A percentile compares a stretch with the other conserved stretches of the same genome.
phyloP scores from a whole-genome alignment of 2,113 vertebrate species.

The Seriola dumerili region DNA sequence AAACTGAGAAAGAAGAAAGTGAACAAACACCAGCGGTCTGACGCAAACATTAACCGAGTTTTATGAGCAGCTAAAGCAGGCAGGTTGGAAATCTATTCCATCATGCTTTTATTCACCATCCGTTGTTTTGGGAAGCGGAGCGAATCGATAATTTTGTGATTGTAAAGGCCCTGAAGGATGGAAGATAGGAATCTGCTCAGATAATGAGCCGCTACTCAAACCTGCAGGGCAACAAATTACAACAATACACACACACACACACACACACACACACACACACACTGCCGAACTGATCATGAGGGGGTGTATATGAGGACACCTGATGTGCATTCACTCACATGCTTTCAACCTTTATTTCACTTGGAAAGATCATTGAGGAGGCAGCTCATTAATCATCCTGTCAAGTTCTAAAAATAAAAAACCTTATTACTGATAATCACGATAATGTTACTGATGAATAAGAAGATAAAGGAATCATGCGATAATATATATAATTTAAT shows the following conservation, averaged over 20 bases:
- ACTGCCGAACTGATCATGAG: neutral
- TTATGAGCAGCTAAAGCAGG: slow-evolving; percentile 23
- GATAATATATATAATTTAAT: no score
- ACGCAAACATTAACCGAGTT: slow-evolving; percentile 32
- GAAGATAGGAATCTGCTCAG: slow-evolving; percentile 67
- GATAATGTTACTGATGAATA: neutral
- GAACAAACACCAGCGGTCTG: slow-evolving; percentile 10
- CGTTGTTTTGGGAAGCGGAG: slow-evolving; percentile 65
- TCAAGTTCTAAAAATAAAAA: neutral
- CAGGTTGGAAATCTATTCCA: slow-evolving; percentile 58
- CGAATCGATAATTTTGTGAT: slow-evolving; percentile 75
- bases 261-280: slow-evolving; percentile 13
- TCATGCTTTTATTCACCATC: slow-evolving; percentile 60
- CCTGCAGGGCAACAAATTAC: slow-evolving; percentile 65
- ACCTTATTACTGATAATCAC: neutral
- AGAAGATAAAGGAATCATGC: no score
- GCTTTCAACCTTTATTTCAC: slow-evolving; percentile 34
- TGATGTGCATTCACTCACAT: neutral
- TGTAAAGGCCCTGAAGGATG: slow-evolving; percentile 61
- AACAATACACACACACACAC: slow-evolving; percentile 31
- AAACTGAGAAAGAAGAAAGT: slow-evolving; percentile 3
- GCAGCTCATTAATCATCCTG: neutral
- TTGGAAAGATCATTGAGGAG: neutral
- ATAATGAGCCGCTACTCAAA: slow-evolving; percentile 71
- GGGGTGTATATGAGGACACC: slow-evolving; percentile 12